Evolutionary conservation across 2,797 vertebrate species (phyloP), one percentile per base, ranked within the genome.

Genomic region (Acestrorhynchus altus): DNA sequence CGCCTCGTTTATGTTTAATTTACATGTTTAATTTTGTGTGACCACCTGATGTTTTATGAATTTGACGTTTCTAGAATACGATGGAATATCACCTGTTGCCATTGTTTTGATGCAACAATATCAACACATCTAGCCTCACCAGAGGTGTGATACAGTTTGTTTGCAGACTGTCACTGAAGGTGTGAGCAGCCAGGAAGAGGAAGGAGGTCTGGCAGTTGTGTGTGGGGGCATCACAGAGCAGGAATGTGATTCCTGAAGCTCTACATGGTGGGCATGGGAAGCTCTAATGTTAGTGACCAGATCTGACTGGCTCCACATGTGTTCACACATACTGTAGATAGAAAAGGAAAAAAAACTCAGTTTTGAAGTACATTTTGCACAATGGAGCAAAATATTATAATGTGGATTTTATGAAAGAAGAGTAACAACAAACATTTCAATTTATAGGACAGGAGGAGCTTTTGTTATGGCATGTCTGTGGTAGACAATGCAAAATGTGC

Each of bases 111-210:
- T 35, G 31, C 31, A 35, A 35, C 2, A 35, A 35, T 2, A 35
- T 35, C 31, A 2, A 35, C 31, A 35, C 31, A 35, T 35, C 31
- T 35, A 35, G 31, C 31, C 31, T 35, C 6, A 6, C 70, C 73
- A 54, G 13, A 72, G 76, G 57, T 65, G 46, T 20, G 47, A 52
- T 54, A 65, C 24, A 75, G 13, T 47, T 18, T 81, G 82, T 75
- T 64, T 74, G 35, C 52, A 18, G 69, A 75, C 82, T 47, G 26
- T 87, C 87, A 81, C 40, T 49, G 31, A 83, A 90, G 89, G 89
- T 88, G 88, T 89, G 83, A 60, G 78, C n/a, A 74, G 31, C 73
- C 47, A 67, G 73, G 54, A 74, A 80, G 83, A 85, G 88, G 89
- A 89, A 89, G 84, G 74, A 78, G 61, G 10, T 47, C 56, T 80